Percentiles rank a stretch among this genome's conserved stretches.
Evolutionary conservation across 2,113 vertebrate genomes (phyloP).

Genomic region (Brevimyrus niger): DNA sequence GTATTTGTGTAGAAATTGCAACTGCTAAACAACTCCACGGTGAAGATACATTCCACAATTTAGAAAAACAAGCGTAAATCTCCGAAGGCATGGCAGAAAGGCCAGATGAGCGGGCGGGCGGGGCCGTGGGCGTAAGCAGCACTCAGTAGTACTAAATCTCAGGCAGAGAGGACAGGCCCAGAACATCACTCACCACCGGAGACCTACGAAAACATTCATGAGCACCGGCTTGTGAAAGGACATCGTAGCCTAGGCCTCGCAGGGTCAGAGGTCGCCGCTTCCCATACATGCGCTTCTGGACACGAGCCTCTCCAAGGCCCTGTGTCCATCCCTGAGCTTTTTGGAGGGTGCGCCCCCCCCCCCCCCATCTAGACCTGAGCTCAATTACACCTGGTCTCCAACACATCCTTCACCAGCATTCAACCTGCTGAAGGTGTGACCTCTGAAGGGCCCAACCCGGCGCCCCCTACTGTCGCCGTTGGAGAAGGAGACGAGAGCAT

Average conservation of each 20-base stretch:
- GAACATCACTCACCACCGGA: neutral
- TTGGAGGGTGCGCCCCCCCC: constrained; percentile 40
- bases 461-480: constrained; percentile 44
- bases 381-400: constrained; percentile 14
- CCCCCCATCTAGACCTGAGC: constrained; percentile 26
- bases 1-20: constrained; percentile 80
- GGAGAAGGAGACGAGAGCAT: constrained; percentile 59
- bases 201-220: constrained; percentile 4
- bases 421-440: constrained; percentile 44
- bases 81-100: neutral
- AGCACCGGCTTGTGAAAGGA: neutral
- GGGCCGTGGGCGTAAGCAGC: neutral
- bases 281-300: constrained; percentile 39
- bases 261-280: constrained; percentile 1
- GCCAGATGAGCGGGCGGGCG: neutral
- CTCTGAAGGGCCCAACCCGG: neutral
- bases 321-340: constrained; percentile 75
- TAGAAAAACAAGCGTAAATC: constrained; percentile 26
- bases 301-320: constrained; percentile 51
- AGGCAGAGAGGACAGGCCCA: neutral
- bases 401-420: constrained; percentile 35
- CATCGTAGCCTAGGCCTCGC: neutral
- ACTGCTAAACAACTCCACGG: constrained; percentile 48
- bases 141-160: constrained; percentile 18
- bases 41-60: constrained; percentile 31